Percentiles rank a stretch among this genome's conserved stretches.
These are phyloP conservation scores for Porphyrio hochstetteri DNA, from an alignment of 2,113 vertebrate genomes.

Conservation along the genomic window DNA sequence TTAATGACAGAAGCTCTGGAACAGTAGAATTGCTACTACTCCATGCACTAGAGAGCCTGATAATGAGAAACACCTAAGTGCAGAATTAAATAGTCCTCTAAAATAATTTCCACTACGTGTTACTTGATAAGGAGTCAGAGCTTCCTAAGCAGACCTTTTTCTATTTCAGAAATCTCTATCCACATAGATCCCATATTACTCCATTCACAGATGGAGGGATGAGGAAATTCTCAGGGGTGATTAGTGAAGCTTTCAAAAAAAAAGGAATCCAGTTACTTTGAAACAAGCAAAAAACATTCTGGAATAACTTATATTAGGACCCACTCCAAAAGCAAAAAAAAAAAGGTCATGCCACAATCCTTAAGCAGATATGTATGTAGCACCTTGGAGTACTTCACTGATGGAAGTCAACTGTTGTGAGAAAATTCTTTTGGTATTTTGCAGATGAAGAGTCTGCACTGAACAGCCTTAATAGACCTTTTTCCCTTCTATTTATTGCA, in stretches of 20 bases:
- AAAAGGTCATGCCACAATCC: background rate
- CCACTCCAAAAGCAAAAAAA: background rate
- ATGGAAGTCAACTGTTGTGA: background rate
- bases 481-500: background rate
- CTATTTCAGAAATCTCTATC: background rate
- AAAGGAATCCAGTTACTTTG: background rate
- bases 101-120: background rate
- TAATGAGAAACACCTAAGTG: constrained; percentile 59
- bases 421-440: background rate
- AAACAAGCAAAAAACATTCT: background rate
- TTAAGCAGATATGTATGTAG: background rate
- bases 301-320: background rate
- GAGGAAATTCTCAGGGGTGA: background rate
- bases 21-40: constrained; percentile 14
- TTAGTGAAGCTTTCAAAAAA: background rate
- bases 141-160: background rate
- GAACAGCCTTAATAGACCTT: background rate
- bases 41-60: constrained; percentile 11
- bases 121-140: background rate
- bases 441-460: background rate
- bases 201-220: background rate
- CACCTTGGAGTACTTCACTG: background rate
- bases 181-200: background rate
- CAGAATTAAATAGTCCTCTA: constrained; percentile 21
- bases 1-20: constrained; percentile 63